Evolutionary conservation across 2,888 invertebrate genomes (phyloP), one percentile per base, ranked within the genome.

Genomic region (Geophilus truncorum): DNA sequence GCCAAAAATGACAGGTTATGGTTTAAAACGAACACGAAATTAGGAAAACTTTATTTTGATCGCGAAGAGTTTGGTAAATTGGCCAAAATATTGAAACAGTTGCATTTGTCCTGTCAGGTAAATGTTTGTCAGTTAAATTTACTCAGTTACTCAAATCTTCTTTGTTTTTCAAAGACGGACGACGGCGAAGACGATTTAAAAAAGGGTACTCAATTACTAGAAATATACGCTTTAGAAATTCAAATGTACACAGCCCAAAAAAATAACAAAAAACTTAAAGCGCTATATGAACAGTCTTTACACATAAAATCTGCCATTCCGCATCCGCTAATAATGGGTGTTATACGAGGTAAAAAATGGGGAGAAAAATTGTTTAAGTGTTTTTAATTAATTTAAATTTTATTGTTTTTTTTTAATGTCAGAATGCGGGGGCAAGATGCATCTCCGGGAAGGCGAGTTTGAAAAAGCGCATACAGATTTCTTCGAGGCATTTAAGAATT

Each of bases 161-260:
- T 6, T 9, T 21, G 36, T 57, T 79, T 57, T n/a, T 25, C n/a
- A 18, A 85, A 94, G 93, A 98, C 97, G 9, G 97, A 97, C 87
- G 97, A 97, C 85, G 98, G 98, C 7, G 97, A 97, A 87, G 97
- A 98, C 88, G 98, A 98, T 87, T 88, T 98, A 82, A 97, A 97
- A 87, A 98, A 98, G 87, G 98, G 97, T 82, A 99, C 98, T 0
- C 99, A 99, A 86, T 89, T 99, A 62, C 89, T 99, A 80, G 99
- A 99, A 89, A 98, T 99, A 82, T 99, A 99, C 87, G 98, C 99
- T 0, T 88, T 99, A 83, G 98, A 99, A 90, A 99, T 99, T 85
- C 99, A 99, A 89, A 99, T 99, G 98, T 98, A 99, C 87, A 99
- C 99, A 0, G 97, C 96, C 81, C 98, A 98, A 90, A 99, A 99